Evolutionary conservation across 37 sponge, comb jelly and placozoan genomes (phyloP), one percentile per base, ranked within the genome.

Genomic region (Cliona cf. orientalis): DNA sequence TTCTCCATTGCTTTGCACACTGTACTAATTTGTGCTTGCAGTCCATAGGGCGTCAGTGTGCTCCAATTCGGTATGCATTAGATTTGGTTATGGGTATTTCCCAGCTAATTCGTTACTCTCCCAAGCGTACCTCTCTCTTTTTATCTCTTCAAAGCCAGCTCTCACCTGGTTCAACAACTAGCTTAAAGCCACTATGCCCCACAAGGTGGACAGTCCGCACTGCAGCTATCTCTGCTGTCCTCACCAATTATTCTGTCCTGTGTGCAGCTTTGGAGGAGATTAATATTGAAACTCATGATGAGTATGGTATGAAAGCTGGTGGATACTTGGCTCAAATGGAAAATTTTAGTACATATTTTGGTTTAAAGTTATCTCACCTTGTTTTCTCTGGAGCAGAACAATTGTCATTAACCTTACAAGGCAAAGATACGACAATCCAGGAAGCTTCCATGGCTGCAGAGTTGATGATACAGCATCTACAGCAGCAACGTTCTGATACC

Each of bases 181-280:
- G 12, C 11, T 31, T 83, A 2, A 83, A 79, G 53, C 80, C 75
- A 34, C 49, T 90, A 26, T 84, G 90, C 39, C 83, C 84, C 7
- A 88, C 89, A 5, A 36, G 89, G 42, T 88, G 89, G 89, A 88
- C 84, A 59, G 84, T 82, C 6, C 66, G 84, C 1, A 88, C 89
- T 40, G 53, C 9, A 17, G 88, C 88, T 22, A 75, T 87, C 35
- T 45, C 73, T 58, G 75, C 83, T 41, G 77, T 81, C 3, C 57
- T 87, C 1, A 45, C 35, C 12, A 74, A 81, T 37, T 75, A 87
- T 84, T 5, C 43, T 66, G 66, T 61, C 17, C 66, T 84, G 19
- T 11, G 6, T 6, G 39, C 46, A 53, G 58, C 46, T 25, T 42
- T 80, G 28, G 60, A 23, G 37, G 74, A 86, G n/a, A 72, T 71